Base-by-base conservation (phyloP, 2,888 invertebrate genomes). In the Germaria angustata region DNA sequence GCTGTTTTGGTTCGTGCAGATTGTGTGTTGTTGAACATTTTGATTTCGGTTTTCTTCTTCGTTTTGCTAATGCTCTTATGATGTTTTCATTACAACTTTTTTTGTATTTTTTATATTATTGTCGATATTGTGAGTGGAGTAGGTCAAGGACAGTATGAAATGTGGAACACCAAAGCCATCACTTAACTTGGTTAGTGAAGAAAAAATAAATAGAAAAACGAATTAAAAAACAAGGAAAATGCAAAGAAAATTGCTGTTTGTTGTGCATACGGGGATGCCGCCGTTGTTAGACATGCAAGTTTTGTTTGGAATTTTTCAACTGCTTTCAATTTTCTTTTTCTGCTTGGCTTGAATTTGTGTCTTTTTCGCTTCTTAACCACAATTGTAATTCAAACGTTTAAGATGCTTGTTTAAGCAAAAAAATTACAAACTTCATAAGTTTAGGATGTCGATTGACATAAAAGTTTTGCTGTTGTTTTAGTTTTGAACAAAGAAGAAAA, bases 101-200 rank as follows among this genome's bases (percentile, higher is more conserved):
- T 49, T 24, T 5, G n/a, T n/a, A n/a, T n/a, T 2, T 51, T 22
- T 8, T 9, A 53, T 8, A 44, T 66, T 57, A 72, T 77, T 83
- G 85, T 84, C 86, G 83, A 84, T 86, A 84, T 84, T 84, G 88
- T 89, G 88, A 90, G 90, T 90, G 90, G 91, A 91, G 91, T 91
- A 91, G 91, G 91, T 91, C 91, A 91, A 91, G 91, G 91, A 91
- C 91, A 90, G 90, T 87, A 86, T 87, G 87, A 88, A 89, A 90
- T 89, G 87, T 90, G 88, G 90, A 89, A 87, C 90, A 90, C 86
- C 85, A 88, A 71, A 82, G 78, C 78, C 78, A 81, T 81, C 81
- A 75, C 73, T 73, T 78, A 65, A 78, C 76, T 63, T 80, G 71
- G 71, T 61, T 75, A 75, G 66, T 53, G 22, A 39, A 22, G 36